These are phyloP conservation scores for Zingel zingel DNA, from an alignment of 2,113 vertebrate genomes.

Conservation along the genomic window DNA sequence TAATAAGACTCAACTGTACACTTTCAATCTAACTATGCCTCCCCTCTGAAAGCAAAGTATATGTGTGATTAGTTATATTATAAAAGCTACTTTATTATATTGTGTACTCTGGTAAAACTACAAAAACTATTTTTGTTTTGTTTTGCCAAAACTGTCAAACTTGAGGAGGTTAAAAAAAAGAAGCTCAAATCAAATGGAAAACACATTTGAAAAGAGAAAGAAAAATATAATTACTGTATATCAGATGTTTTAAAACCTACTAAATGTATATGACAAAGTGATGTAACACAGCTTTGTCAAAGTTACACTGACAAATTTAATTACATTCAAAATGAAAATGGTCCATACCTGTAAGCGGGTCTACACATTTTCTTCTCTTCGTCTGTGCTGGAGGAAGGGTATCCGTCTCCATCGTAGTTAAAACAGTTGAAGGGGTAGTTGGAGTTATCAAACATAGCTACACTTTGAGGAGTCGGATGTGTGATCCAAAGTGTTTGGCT, in stretches of 20 bases:
- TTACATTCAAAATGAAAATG: not conserved
- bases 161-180: not conserved
- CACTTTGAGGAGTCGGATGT: slow-evolving; percentile 25
- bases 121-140: not conserved
- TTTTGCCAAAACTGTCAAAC: not conserved
- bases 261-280: not conserved
- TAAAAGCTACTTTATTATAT: not conserved
- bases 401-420: slow-evolving; percentile 95
- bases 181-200: not conserved
- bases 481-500: slow-evolving; percentile 18
- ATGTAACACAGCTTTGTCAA: not conserved
- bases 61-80: not conserved
- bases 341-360: slow-evolving; percentile 93
- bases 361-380: slow-evolving; percentile 94
- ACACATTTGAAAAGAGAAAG: not conserved
- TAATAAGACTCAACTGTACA: not conserved
- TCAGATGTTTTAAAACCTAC: not conserved
- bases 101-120: not conserved
- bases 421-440: slow-evolving; percentile 99
- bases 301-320: not conserved
- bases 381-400: slow-evolving; percentile 91
- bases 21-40: not conserved
- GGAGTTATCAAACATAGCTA: slow-evolving; percentile 94
- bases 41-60: not conserved
- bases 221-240: not conserved